A percentile compares a stretch with the other conserved stretches of the same genome.
Evolutionary conservation across 2,797 vertebrate species (phyloP).

Genomic region (Nyctibius grandis): DNA sequence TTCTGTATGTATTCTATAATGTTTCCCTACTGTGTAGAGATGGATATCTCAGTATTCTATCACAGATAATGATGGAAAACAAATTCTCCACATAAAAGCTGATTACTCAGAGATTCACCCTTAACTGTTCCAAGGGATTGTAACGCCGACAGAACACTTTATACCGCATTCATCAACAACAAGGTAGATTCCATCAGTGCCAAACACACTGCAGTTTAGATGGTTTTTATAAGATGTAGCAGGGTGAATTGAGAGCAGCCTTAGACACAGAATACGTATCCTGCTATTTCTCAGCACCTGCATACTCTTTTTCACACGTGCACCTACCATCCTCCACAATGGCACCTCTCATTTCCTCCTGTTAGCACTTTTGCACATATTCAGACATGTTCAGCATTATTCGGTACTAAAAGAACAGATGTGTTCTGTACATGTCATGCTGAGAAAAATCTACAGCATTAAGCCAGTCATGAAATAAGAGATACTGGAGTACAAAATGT

Average conservation of each 20-base stretch:
- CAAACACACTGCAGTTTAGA: conserved; percentile 25
- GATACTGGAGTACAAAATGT: background rate
- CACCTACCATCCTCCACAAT: background rate
- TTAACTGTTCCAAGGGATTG: conserved; percentile 44
- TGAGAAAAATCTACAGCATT: background rate
- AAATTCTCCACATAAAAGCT: conserved; percentile 69
- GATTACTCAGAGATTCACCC: conserved; percentile 61
- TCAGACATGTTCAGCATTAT: background rate
- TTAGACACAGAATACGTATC: background rate
- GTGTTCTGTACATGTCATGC: background rate
- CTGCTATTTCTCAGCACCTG: conserved; percentile 18
- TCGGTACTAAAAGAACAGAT: background rate
- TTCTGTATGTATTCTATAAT: conserved; percentile 68
- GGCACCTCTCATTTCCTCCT: conserved; percentile 13
- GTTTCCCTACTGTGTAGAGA: conserved; percentile 70
- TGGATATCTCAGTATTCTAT: conserved; percentile 62
- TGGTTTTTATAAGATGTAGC: background rate
- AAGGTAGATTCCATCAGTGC: conserved; percentile 36
- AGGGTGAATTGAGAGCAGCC: conserved; percentile 11
- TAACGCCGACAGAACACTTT: conserved; percentile 17
- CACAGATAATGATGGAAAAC: conserved; percentile 69
- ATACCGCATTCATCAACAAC: conserved; percentile 15
- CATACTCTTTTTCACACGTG: background rate
- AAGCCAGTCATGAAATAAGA: background rate
- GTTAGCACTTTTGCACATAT: background rate